phyloP scores from a whole-genome alignment of 2,113 vertebrate species.

The Axis porcinus region DNA sequence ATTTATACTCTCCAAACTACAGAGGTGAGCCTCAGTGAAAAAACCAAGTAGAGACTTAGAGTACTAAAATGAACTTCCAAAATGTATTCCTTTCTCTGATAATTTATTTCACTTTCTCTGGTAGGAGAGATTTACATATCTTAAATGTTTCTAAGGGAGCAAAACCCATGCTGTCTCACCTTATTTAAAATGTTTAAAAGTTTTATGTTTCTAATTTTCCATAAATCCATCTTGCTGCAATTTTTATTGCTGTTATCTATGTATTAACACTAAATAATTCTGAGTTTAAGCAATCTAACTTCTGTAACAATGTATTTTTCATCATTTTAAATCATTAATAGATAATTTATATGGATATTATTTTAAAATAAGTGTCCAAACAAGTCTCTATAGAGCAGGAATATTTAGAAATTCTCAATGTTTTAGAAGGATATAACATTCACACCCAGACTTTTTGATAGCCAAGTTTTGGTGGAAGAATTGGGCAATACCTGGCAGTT shows the following conservation, averaged over 20 bases:
- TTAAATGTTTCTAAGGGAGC: neutral
- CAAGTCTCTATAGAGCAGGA: neutral
- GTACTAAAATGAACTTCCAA: conserved; percentile 17
- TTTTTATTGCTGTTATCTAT: conserved; percentile 22
- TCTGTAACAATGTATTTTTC: conserved; percentile 11
- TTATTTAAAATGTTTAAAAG: conserved; percentile 4
- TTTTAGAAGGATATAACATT: neutral
- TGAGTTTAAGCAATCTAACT: neutral
- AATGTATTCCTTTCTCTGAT: neutral
- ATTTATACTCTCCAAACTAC: neutral
- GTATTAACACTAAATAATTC: neutral
- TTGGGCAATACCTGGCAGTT: neutral
- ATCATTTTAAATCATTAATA: neutral
- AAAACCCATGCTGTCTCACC: neutral
- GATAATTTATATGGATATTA: conserved; percentile 11
- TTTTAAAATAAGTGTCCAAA: conserved; percentile 12
- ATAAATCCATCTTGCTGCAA: neutral
- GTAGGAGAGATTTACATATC: neutral
- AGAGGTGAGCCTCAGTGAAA: neutral
- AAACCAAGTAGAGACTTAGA: neutral
- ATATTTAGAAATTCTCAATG: neutral
- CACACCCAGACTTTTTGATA: neutral
- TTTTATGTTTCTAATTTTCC: conserved; percentile 3
- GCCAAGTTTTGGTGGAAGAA: neutral
- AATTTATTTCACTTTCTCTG: neutral